These are phyloP conservation scores for Phalloptychus januarius DNA, from an alignment of 2,797 vertebrate genomes.

Conservation along the genomic window DNA sequence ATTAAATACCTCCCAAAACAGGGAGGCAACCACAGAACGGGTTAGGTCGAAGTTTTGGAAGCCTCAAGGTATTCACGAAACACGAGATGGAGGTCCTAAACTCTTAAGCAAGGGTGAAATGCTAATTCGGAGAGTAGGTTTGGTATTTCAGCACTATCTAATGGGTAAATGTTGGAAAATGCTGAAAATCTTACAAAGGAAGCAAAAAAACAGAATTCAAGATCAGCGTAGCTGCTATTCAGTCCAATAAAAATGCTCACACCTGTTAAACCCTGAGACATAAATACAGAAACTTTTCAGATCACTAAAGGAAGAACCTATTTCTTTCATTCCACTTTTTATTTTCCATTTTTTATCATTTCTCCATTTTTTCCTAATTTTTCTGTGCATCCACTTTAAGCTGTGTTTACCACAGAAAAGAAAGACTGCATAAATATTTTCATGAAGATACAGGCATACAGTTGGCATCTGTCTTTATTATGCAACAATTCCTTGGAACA, in stretches of 20 bases:
- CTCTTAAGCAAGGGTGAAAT: slow-evolving; percentile 48
- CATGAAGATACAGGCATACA: slow-evolving; percentile 23
- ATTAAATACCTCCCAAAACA: slow-evolving; percentile 75
- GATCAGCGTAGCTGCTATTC: slow-evolving; percentile 13
- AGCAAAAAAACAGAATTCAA: not conserved
- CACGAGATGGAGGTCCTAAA: slow-evolving; percentile 19
- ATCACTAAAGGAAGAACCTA: slow-evolving; percentile 29
- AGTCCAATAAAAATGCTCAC: slow-evolving; percentile 44
- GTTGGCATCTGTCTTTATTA: slow-evolving; percentile 41
- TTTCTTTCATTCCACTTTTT: slow-evolving; percentile 10
- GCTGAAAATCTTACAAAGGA: slow-evolving; percentile 23
- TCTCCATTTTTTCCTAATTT: not conserved
- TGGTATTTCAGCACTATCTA: not conserved
- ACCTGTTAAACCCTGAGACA: slow-evolving; percentile 20
- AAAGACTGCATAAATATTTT: slow-evolving; percentile 14
- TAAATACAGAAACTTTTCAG: slow-evolving; percentile 44
- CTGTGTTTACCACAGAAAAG: slow-evolving; percentile 42
- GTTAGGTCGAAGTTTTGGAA: slow-evolving; percentile 49
- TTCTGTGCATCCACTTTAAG: slow-evolving; percentile 18
- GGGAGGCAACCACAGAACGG: slow-evolving; percentile 41
- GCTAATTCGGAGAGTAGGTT: not conserved
- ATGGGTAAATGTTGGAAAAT: not conserved
- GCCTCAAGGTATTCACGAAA: slow-evolving; percentile 37
- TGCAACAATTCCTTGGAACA: slow-evolving; percentile 36
- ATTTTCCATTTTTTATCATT: slow-evolving; percentile 2